phyloP scores from a whole-genome alignment of 2,888 invertebrate species.

The Clitarchus hookeri region DNA sequence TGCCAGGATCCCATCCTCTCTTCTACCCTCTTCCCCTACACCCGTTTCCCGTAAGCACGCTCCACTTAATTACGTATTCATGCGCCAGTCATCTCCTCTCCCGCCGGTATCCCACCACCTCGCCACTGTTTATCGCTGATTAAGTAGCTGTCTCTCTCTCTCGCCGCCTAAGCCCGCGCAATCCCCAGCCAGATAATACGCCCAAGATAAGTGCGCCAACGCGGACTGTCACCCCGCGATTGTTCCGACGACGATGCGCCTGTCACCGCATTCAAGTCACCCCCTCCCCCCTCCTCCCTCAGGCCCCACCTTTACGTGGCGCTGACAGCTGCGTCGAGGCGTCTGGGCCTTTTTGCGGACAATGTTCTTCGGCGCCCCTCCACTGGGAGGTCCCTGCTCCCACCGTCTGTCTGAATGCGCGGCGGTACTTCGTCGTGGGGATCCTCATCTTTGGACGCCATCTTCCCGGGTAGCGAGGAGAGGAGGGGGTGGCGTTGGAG shows the following conservation, averaged over 20 bases:
- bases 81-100: neutral
- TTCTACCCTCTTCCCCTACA: neutral
- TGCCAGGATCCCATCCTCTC: neutral
- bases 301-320: neutral
- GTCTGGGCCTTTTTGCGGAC: neutral
- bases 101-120: neutral
- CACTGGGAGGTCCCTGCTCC: too few relatives aligned
- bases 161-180: too few relatives aligned
- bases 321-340: neutral
- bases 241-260: neutral
- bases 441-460: neutral
- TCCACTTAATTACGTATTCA: conserved; percentile 14
- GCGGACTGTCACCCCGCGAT: neutral
- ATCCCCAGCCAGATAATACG: too few relatives aligned
- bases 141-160: conserved; percentile 3
- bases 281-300: neutral
- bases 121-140: conserved; percentile 14
- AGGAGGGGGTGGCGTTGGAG: neutral
- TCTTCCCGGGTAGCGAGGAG: neutral
- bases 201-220: neutral
- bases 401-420: too few relatives aligned
- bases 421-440: too few relatives aligned
- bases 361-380: neutral
- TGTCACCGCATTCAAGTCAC: neutral
- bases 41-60: neutral